phyloP scores from a whole-genome alignment of 1,140 invertebrate species.

The Leguminivora glycinivorella region DNA sequence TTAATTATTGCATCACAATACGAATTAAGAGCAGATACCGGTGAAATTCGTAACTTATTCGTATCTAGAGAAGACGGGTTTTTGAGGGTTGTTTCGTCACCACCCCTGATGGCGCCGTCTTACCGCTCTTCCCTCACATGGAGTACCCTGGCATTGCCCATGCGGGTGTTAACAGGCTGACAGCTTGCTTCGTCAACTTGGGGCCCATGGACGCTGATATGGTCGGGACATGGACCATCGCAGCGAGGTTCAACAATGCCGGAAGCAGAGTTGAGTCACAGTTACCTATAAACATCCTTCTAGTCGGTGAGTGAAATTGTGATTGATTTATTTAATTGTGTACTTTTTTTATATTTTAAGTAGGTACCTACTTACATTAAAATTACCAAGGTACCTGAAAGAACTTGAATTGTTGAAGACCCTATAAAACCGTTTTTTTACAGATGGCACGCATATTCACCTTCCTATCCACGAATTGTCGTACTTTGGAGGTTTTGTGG shows the following conservation, averaged over 20 bases:
- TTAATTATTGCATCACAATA: slow-evolving; percentile 9
- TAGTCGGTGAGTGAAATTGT: slow-evolving; percentile 1
- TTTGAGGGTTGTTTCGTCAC: slow-evolving; percentile 17
- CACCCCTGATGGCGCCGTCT: slow-evolving; percentile 3
- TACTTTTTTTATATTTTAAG: neutral
- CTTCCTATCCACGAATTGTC: slow-evolving; percentile 16
- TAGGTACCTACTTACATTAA: neutral
- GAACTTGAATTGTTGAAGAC: neutral
- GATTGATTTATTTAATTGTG: neutral
- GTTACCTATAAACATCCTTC: slow-evolving; percentile 8
- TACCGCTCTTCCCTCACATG: neutral
- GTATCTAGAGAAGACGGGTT: slow-evolving; percentile 9
- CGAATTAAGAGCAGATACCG: slow-evolving; percentile 13
- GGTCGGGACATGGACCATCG: slow-evolving; percentile 13
- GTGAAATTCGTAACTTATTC: slow-evolving; percentile 22
- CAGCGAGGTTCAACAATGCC: slow-evolving; percentile 18
- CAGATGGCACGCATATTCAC: neutral
- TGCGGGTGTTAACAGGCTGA: slow-evolving; percentile 3
- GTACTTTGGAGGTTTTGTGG: neutral
- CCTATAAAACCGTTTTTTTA: neutral
- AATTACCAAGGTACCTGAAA: neutral
- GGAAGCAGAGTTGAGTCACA: slow-evolving; percentile 15
- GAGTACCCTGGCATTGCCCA: slow-evolving; percentile 6
- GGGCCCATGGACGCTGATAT: slow-evolving; percentile 16
- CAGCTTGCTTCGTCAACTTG: slow-evolving; percentile 18